phyloP scores from a whole-genome alignment of 2,797 vertebrate genomes.

The Hemibagrus guttatus region DNA sequence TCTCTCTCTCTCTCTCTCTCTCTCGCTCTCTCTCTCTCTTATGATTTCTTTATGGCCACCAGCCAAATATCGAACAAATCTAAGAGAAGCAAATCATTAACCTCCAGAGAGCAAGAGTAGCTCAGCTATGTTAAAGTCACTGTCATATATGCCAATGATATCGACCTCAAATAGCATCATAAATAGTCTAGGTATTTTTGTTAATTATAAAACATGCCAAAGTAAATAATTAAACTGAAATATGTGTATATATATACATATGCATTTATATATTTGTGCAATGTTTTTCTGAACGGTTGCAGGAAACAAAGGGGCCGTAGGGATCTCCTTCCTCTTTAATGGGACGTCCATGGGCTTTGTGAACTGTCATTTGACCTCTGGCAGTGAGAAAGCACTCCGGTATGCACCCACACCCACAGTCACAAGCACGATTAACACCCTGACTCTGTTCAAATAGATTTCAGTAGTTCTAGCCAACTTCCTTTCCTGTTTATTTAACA shows the following conservation, averaged over 20 bases:
- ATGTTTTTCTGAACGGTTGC: conserved; percentile 48
- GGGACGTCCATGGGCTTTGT: conserved; percentile 83
- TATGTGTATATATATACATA: conserved; percentile 11
- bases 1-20: too few species aligned
- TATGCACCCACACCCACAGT: conserved; percentile 52
- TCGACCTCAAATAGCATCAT: not conserved
- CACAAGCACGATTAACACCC: not conserved
- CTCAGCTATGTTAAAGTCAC: not conserved
- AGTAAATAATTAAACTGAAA: not conserved
- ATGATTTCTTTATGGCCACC: not conserved
- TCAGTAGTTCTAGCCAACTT: not conserved
- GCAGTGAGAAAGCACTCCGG: conserved; percentile 81
- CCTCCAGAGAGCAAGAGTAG: not conserved
- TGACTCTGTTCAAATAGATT: not conserved
- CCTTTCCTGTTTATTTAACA: not conserved
- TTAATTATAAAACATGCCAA: conserved; percentile 11
- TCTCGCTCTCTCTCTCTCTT: not conserved
- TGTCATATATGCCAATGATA: not conserved
- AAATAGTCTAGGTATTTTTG: not conserved
- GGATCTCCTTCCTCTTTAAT: conserved; percentile 78
- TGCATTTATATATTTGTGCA: too few species aligned
- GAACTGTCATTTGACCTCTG: conserved; percentile 83
- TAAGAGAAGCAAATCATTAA: conserved; percentile 11
- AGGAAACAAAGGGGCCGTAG: conserved; percentile 85
- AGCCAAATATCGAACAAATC: conserved; percentile 11